Evolutionary conservation across 2,113 vertebrate genomes (phyloP), one percentile per base, ranked within the genome.

Genomic region (Megaleporinus macrocephalus): DNA sequence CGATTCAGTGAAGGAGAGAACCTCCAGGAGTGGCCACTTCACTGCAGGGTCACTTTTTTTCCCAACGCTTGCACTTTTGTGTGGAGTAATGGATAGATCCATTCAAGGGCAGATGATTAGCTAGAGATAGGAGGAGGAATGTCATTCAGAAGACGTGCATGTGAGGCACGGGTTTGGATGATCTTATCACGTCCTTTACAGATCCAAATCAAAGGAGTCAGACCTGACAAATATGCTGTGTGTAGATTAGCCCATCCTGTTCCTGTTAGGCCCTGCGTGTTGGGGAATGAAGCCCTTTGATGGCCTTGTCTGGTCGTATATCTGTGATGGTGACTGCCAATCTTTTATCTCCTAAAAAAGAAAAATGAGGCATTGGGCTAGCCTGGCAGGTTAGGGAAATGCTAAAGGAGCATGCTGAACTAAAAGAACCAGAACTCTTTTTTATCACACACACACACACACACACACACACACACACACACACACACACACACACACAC

Each of bases 1-100:
- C 3, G 6, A 49, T n/a, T 41, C 66, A 62, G 53, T 53, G n/a
- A 26, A 9, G 55, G 72, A 55, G 65, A 70, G 57, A 41, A 65
- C 57, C 36, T 66, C 15, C 59, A 26, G 61, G 61, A 10, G 53
- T 81, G 16, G 27, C 41, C 57, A 73, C 57, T 73, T 53, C 47
- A 18, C n/a, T 51, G 41, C 26, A 55, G 73, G 71, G 79, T 81
- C 47, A 74, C 27, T 66, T 74, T 49, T 81, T 66, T 61, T 74
- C 29, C 22, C 10, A 81, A 66, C 61, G 27, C 79, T 57, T 74
- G 79, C 79, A 66, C 59, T 81, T 81, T 77, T 77, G 53, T 59
- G 29, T 68, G 47, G 27, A 74, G 59, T 74, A 66, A 74, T 14
- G n/a, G 61, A 81, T 66, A 20, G 79, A 18, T 66, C 29, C 30